A percentile compares a stretch with the other conserved stretches of the same genome.
These are phyloP conservation scores for Fundulus diaphanus DNA, from an alignment of 2,797 vertebrate species.

Conservation along the genomic window DNA sequence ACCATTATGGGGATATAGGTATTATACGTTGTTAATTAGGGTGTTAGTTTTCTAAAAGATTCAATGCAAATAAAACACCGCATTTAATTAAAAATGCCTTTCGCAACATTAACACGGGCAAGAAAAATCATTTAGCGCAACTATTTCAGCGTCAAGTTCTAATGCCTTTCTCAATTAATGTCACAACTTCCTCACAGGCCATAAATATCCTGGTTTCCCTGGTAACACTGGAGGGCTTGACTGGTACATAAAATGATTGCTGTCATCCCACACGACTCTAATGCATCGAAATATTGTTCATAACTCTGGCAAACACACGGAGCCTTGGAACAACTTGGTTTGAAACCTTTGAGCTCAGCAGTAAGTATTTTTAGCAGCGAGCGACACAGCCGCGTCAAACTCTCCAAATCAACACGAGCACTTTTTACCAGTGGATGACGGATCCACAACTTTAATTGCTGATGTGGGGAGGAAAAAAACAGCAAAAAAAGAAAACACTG, in stretches of 20 bases:
- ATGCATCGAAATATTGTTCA: conserved; percentile 5
- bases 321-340: neutral
- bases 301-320: neutral
- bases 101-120: neutral
- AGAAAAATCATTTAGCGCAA: neutral
- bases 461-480: neutral
- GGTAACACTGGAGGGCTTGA: conserved; percentile 3
- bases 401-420: neutral
- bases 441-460: conserved; percentile 3
- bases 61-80: neutral
- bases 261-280: conserved; percentile 6
- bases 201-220: conserved; percentile 6
- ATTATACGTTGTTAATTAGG: neutral
- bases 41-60: neutral
- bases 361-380: neutral
- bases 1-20: neutral
- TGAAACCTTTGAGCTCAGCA: neutral
- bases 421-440: neutral
- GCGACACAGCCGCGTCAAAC: neutral
- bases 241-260: neutral
- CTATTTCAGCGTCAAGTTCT: neutral
- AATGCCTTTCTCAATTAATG: neutral
- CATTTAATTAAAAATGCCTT: neutral
- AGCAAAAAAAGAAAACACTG: neutral
- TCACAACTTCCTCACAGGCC: neutral